phyloP scores from a whole-genome alignment of 2,113 vertebrate species.

The Drymodes brunneopygia region DNA sequence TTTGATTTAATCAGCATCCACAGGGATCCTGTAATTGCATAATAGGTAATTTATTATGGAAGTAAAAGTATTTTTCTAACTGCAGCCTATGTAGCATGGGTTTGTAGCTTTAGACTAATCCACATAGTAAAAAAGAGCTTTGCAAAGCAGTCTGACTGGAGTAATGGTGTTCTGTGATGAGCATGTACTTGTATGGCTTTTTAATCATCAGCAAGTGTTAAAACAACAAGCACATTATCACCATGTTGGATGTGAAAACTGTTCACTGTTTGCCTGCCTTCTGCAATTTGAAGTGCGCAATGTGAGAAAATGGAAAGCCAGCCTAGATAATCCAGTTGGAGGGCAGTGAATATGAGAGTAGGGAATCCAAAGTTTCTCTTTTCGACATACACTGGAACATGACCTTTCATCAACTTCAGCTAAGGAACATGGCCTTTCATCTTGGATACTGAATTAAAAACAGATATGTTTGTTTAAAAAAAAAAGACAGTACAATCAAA shows the following conservation, averaged over 20 bases:
- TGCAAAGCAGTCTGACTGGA: not conserved
- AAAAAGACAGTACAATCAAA: not conserved
- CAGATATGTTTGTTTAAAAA: not conserved
- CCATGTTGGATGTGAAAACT: not conserved
- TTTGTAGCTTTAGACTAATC: conserved; percentile 36
- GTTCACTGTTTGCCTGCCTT: not conserved
- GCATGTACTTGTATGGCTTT: not conserved
- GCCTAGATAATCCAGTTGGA: not conserved
- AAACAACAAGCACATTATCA: conserved; percentile 50
- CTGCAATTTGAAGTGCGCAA: not conserved
- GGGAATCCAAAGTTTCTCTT: not conserved
- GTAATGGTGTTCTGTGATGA: not conserved
- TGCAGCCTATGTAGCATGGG: not conserved
- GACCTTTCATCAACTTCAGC: not conserved
- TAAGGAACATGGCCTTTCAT: not conserved
- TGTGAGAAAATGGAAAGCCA: not conserved
- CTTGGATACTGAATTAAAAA: not conserved
- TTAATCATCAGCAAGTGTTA: conserved; percentile 31
- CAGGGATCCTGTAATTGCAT: conserved; percentile 57
- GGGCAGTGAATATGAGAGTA: not conserved
- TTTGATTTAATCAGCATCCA: conserved; percentile 68
- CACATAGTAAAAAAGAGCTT: conserved; percentile 5
- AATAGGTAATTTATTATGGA: conserved; percentile 59
- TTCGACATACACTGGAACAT: not conserved
- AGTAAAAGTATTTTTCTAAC: conserved; percentile 48